Conservation (phyloP, 2,888 invertebrate genomes). For the Ochropacha duplaris region DNA sequence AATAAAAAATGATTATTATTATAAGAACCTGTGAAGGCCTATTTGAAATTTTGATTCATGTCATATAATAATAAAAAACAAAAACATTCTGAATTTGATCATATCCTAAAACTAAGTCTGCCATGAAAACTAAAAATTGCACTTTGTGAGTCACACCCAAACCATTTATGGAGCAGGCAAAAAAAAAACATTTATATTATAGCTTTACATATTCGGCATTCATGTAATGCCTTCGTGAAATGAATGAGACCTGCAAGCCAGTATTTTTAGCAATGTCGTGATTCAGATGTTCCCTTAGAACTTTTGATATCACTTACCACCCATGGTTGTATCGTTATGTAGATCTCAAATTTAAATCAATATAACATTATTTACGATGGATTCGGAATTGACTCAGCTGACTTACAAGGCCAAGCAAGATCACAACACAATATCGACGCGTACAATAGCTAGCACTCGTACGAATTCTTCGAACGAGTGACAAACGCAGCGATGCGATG, state of each 20-base stretch:
- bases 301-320: slow-evolving; percentile 60
- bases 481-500: slow-evolving; percentile 22
- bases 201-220: neutral
- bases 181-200: neutral
- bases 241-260: neutral
- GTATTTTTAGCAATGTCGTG: slow-evolving; percentile 5
- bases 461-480: neutral
- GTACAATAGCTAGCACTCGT: slow-evolving; percentile 20
- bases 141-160: neutral
- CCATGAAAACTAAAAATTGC: neutral
- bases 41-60: too few relatives aligned
- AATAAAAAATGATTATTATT: too few relatives aligned
- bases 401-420: slow-evolving; percentile 67
- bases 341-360: slow-evolving; percentile 55
- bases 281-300: slow-evolving; percentile 26
- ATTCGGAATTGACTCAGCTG: slow-evolving; percentile 47
- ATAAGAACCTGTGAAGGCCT: too few relatives aligned
- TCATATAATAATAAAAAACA: neutral
- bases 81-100: neutral
- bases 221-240: neutral
- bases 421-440: slow-evolving; percentile 39
- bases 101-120: neutral
- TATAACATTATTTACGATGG: slow-evolving; percentile 36
- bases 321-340: slow-evolving; percentile 56
- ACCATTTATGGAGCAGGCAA: neutral